Evolutionary conservation across 2,888 invertebrate genomes (phyloP).

Genomic region (Linyphia triangularis): DNA sequence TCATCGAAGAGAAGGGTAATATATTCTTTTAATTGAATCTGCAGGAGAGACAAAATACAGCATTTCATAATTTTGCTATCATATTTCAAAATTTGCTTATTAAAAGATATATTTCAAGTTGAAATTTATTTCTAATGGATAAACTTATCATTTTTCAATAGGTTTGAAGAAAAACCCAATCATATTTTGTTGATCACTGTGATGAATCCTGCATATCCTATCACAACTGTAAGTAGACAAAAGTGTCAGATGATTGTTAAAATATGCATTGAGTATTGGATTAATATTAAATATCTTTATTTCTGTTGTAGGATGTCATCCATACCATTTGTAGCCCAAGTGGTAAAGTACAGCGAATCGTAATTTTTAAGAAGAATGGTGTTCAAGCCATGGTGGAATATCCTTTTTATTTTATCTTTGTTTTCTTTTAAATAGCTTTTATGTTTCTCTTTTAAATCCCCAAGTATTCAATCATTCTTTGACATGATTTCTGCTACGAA

Average conservation of each 20-base stretch:
- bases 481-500: too few species aligned
- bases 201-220: conserved; percentile 98
- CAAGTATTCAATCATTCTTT: too few species aligned
- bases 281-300: conserved; percentile 29
- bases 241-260: conserved; percentile 77
- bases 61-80: too few species aligned
- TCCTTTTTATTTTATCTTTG: conserved; percentile 85
- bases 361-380: conserved; percentile 99
- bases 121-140: background rate
- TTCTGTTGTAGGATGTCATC: conserved; percentile 94
- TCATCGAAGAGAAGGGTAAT: conserved; percentile 39
- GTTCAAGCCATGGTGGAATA: conserved; percentile 99
- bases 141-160: background rate
- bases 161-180: conserved; percentile 89
- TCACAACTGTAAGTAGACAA: conserved; percentile 94
- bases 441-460: too few species aligned
- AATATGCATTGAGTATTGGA: background rate
- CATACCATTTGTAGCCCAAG: conserved; percentile 97
- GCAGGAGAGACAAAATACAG: too few species aligned
- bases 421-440: background rate
- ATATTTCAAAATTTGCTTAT: background rate
- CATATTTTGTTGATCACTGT: conserved; percentile 98
- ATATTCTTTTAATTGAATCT: background rate
- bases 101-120: background rate
- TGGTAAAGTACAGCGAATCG: conserved; percentile 97